A percentile compares a stretch with the other conserved stretches of the same genome.
Evolutionary conservation across 2,113 vertebrate genomes (phyloP).

Genomic region (Psophia crepitans): DNA sequence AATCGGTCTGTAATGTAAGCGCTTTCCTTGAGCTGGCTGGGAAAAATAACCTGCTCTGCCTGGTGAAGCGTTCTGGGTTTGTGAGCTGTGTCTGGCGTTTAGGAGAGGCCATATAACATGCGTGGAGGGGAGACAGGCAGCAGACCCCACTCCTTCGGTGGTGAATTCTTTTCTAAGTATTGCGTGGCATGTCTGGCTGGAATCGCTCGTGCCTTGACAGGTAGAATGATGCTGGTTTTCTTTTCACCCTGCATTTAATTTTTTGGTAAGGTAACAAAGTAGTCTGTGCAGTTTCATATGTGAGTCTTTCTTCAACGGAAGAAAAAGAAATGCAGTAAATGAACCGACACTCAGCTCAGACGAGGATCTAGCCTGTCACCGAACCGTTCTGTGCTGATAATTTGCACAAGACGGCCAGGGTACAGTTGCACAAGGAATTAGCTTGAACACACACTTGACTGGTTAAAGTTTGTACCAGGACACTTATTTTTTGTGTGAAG

Average conservation of each 20-base stretch:
- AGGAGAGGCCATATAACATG: not conserved
- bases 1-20: conserved; percentile 20
- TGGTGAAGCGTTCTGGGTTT: conserved; percentile 8
- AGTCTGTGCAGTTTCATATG: not conserved
- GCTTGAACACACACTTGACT: too few species aligned
- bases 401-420: not conserved
- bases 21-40: conserved; percentile 35
- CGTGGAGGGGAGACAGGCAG: not conserved
- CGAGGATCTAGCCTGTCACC: not conserved
- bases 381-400: not conserved
- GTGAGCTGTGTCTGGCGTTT: conserved; percentile 37
- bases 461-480: not conserved
- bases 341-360: not conserved
- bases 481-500: not conserved
- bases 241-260: not conserved
- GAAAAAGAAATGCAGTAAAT: not conserved
- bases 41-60: conserved; percentile 30
- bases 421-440: not conserved
- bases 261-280: not conserved
- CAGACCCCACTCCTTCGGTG: not conserved
- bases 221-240: not conserved
- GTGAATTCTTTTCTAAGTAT: not conserved
- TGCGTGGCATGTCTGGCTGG: accelerated
- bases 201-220: not conserved
- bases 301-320: accelerated